Base-by-base conservation (phyloP, 2,888 invertebrate species). In the Hyles lineata region DNA sequence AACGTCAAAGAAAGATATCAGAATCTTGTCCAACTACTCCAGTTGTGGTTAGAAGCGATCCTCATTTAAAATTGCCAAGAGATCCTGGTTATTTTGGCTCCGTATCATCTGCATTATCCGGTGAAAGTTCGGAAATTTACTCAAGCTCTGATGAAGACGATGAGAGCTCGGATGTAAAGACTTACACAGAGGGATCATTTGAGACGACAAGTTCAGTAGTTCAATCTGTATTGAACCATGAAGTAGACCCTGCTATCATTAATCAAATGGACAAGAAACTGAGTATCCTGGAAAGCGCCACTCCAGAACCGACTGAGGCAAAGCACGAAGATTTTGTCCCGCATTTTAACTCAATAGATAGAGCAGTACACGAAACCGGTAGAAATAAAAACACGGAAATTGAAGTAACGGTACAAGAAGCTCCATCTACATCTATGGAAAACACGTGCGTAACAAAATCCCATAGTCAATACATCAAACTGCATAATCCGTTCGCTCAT, bases 151-250 rank as follows among this genome's bases (percentile, higher is more conserved):
- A 95, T 25, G 93, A 90, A 77, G 93, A 93, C 17, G 92, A 95
- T 62, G 93, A 95, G 78, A 93, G 93, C 76, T 93, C 90, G 70
- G 95, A 95, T 78, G 83, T 92, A 29, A 95, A 92, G 79, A 90
- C 92, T 60, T 95, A 95, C 75, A 87, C 89, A 67, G 92, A 94
- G 70, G 87, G 85, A 58, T 87, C 90, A 43, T 81, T 93, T 63
- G 96, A 96, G 82, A 96, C 96, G 15, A 95, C 96, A 1, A 95
- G 95, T 80, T 95, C 95, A 70, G 92, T 96, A 29, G 95, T 96
- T 6, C 94, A 95, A 79, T 94, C 95, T 52, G 95, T 96, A 25
- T 79, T 95, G 59, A 92, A 87, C 73, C 88, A 92, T 32, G 88
- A 89, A 72, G 78, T 87, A 0, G 82, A 92, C 81, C 88, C 88